Base-by-base conservation (phyloP, 2,888 invertebrate genomes). In the Lochmaea capreae region DNA sequence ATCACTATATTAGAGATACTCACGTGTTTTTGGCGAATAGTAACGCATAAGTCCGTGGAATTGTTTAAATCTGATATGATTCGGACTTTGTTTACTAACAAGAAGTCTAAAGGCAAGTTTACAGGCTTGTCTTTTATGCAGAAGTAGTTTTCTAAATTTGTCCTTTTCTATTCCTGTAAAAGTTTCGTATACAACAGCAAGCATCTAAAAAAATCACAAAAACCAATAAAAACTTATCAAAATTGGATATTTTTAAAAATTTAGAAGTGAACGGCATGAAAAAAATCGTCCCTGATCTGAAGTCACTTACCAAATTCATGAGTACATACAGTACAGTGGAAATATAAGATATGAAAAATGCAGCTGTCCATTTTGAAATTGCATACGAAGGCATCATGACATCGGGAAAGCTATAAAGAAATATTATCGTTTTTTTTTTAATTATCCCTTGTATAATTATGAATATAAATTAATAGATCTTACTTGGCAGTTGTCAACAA, bases 361-460 rank as follows among this genome's bases (percentile, higher is more conserved):
- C 88, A n/a, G 94, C 93, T 83, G 93, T 93, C 93, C 93, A 95
- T 84, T 93, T 93, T 52, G 92, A 93, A 81, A 90, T 90, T 33
- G 93, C 92, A 85, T 95, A 96, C 0, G 95, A 93, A 6, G 94
- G 95, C 96, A 96, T 96, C 96, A 96, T 96, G 22, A 97, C 95
- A 86, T 96, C 96, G 3, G 96, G 96, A 88, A 93, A 96, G 87
- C 95, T 96, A 87, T 66, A 89, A 88, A 54, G 54, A 54, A 54
- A 54, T 9, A 39, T 9, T 39, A 39, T 8, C 8, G 16, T 16
- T 52, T 26, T 58, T 16, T 52, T 26, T 58, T 1, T 22, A 22
- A 33, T 22, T 1, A 58, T 12, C 10, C 22, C 16, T 3, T 22
- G 22, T 39, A 57, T 54, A 69, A 52, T 22, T 12, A 33, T 65